Evolutionary conservation across 2,797 vertebrate species (phyloP).

Genomic region (Brotula barbata): DNA sequence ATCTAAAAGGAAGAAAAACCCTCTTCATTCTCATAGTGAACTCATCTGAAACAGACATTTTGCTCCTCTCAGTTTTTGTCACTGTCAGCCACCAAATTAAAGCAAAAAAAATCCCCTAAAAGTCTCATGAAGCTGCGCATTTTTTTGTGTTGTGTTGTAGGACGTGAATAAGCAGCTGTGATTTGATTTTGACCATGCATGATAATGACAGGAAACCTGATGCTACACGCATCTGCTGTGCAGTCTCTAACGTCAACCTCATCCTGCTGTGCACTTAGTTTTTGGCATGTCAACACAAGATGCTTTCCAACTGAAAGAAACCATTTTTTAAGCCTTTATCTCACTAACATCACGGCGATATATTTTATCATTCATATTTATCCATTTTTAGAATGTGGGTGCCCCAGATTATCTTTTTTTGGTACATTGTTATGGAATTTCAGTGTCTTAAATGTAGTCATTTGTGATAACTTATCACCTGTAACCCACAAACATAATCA

Average conservation of each 20-base stretch:
- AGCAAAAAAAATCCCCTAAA: background rate
- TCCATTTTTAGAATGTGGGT: background rate
- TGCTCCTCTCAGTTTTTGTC: too few relatives aligned
- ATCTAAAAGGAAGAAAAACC: constrained; percentile 11
- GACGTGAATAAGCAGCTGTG: constrained; percentile 51
- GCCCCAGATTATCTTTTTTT: background rate
- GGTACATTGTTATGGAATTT: background rate
- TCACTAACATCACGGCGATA: too few relatives aligned
- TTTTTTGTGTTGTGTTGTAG: constrained; percentile 22
- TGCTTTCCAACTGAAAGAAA: constrained; percentile 6
- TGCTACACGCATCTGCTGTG: constrained; percentile 47
- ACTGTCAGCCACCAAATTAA: background rate
- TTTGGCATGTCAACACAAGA: constrained; percentile 22
- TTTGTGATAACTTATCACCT: background rate
- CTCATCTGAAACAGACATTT: too few relatives aligned
- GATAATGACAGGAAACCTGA: constrained; percentile 46
- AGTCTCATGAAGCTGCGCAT: background rate
- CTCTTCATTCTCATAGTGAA: too few relatives aligned
- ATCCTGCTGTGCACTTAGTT: constrained; percentile 35
- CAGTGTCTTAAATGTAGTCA: background rate
- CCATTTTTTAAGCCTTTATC: background rate
- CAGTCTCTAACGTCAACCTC: constrained; percentile 24
- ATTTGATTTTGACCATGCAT: constrained; percentile 56
- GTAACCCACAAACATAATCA: background rate
- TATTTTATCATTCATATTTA: background rate